Evolutionary conservation across 2,797 vertebrate genomes (phyloP), one percentile per base, ranked within the genome.

Genomic region (Enteromius radiatus): DNA sequence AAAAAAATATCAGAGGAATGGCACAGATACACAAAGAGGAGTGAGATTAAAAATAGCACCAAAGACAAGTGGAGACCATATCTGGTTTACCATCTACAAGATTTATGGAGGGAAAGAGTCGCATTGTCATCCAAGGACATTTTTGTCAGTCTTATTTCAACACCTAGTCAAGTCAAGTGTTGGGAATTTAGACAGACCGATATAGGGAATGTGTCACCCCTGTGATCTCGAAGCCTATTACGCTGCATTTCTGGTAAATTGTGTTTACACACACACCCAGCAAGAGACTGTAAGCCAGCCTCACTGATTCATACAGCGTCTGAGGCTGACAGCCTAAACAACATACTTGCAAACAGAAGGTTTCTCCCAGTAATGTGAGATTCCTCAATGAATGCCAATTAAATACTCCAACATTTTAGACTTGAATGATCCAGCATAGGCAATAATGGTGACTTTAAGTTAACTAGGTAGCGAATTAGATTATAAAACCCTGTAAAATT

Each of bases 251-350:
- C 65, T 77, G 41, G 45, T 70, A 81, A 81, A 80, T 31, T 76
- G 43, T 85, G 84, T 81, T 76, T 75, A 56, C 41, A 47, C 56
- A 76, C n/a, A 67, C 83, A 74, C 83, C 76, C 76, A 76, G n/a
- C n/a, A 23, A 63, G 80, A 73, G 80, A 81, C n/a, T 65, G 54
- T 33, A 67, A 28, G 73, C 54, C 69, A 81, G 63, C 19, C 47
- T 56, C 83, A 81, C 81, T 85, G 84, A 87, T 78, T 87, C 78
- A 84, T 84, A 49, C 61, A 61, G 69, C 61, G 77, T 83, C 69
- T 80, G 74, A 69, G n/a, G 54, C 83, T 65, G 84, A 78, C 70
- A 87, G 81, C 65, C 83, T 83, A 87, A 87, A 87, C 86, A 87
- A 83, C 84, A 85, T 73, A 81, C 61, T 80, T 71, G 33, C 61